A percentile compares a stretch with the other conserved stretches of the same genome.
These are phyloP conservation scores for Hypercompe scribonia DNA, from an alignment of 2,888 invertebrate species.

Conservation along the genomic window DNA sequence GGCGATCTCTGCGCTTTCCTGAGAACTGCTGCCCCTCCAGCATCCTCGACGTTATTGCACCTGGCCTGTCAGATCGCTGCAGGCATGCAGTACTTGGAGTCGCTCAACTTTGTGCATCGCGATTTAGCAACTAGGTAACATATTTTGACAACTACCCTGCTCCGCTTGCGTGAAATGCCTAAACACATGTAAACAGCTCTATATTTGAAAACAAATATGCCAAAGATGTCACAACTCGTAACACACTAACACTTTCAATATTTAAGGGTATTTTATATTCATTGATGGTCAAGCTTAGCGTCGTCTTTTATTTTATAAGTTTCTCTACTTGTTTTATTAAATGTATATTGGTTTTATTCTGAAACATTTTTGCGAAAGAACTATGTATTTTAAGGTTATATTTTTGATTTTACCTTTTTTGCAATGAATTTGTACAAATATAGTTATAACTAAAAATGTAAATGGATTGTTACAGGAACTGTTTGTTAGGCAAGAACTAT, in stretches of 20 bases:
- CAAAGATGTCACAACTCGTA: too few species aligned
- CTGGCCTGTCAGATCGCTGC: slow-evolving; percentile 95
- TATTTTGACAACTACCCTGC: not conserved
- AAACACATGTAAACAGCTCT: too few species aligned
- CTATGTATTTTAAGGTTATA: too few species aligned
- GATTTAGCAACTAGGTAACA: slow-evolving; percentile 93
- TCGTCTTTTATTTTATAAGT: too few species aligned
- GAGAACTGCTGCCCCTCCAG: slow-evolving; percentile 90
- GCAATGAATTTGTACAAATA: not conserved
- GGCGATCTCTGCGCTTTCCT: slow-evolving; percentile 94
- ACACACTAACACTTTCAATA: too few species aligned
- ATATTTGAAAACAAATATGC: too few species aligned
- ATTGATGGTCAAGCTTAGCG: too few species aligned
- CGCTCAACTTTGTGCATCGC: slow-evolving; percentile 95
- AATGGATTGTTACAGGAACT: slow-evolving; percentile 87
- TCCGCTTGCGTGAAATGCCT: not conserved
- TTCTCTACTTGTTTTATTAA: not conserved
- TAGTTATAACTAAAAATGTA: not conserved
- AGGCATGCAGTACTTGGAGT: slow-evolving; percentile 96
- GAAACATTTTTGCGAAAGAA: too few species aligned
- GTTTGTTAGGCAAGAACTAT: slow-evolving; percentile 93
- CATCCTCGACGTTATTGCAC: slow-evolving; percentile 90
- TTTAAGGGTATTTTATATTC: too few species aligned
- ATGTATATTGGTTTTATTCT: too few species aligned
- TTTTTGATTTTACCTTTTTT: too few species aligned